A percentile compares a stretch with the other conserved stretches of the same genome.
phyloP scores from a whole-genome alignment of 2,888 invertebrate genomes.

The Trichacis sp. region DNA sequence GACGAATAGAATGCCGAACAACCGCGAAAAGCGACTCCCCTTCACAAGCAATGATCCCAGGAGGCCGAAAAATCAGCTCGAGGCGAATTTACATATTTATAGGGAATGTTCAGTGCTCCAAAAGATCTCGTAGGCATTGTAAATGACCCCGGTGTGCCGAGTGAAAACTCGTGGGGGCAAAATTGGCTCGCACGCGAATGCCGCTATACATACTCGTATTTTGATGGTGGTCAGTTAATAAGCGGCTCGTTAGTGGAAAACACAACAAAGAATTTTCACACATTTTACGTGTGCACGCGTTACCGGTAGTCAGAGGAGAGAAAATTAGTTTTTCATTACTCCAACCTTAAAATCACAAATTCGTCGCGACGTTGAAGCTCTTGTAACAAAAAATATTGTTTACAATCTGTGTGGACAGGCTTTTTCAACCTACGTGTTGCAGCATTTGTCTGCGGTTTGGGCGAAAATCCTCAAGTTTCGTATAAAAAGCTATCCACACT shows the following conservation, averaged over 20 bases:
- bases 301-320: no score
- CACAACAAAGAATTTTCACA: background rate
- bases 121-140: conserved; percentile 62
- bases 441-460: no score
- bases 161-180: background rate
- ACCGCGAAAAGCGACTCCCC: background rate
- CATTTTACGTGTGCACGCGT: background rate
- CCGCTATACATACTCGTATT: no score
- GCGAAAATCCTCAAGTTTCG: no score
- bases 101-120: conserved; percentile 55
- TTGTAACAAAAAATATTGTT: no score
- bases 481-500: no score
- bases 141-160: conserved; percentile 49
- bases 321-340: no score
- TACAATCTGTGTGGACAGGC: no score
- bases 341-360: no score
- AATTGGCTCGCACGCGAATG: background rate
- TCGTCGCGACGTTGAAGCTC: no score
- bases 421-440: no score
- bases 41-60: background rate
- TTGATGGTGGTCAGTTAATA: background rate
- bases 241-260: background rate
- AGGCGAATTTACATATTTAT: conserved; percentile 61
- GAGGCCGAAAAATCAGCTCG: conserved; percentile 36
- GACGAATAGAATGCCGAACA: no score